Conservation (phyloP, 2,888 invertebrate species). For the Plebejus melissa region DNA sequence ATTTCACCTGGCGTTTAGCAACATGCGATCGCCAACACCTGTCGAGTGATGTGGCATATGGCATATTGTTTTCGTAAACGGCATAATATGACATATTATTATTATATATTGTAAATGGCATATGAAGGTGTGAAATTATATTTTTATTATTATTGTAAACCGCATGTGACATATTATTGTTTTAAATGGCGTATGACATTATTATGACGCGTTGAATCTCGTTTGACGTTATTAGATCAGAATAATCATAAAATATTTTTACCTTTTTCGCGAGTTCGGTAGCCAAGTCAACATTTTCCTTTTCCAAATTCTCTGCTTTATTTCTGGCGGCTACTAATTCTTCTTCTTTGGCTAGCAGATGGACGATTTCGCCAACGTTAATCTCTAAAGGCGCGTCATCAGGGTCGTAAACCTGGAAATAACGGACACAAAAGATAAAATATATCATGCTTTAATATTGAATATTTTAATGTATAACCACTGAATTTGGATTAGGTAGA, state of each 20-base stretch:
- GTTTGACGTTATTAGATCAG: neutral
- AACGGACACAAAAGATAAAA: constrained; percentile 22
- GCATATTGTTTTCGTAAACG: neutral
- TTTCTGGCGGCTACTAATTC: constrained; percentile 91
- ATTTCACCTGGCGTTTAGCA: constrained; percentile 14
- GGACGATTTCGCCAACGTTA: constrained; percentile 94
- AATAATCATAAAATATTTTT: neutral
- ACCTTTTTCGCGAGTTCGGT: constrained; percentile 91
- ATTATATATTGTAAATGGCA: neutral
- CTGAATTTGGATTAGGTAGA: too few relatives aligned
- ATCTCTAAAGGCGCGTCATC: constrained; percentile 92
- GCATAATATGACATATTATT: neutral
- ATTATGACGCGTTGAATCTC: constrained; percentile 4
- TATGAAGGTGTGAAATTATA: neutral
- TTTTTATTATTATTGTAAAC: neutral
- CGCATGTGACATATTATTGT: neutral
- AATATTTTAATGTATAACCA: too few relatives aligned
- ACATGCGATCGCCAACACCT: constrained; percentile 9
- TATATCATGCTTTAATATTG: neutral
- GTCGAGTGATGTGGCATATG: constrained; percentile 5
- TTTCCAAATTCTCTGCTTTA: constrained; percentile 92
- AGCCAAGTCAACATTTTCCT: constrained; percentile 92
- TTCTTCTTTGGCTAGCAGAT: constrained; percentile 94
- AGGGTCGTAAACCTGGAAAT: constrained; percentile 82
- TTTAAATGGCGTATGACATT: constrained; percentile 1